Base-by-base conservation (phyloP, 2,888 invertebrate species). In the Noctuana brunneofusca region DNA sequence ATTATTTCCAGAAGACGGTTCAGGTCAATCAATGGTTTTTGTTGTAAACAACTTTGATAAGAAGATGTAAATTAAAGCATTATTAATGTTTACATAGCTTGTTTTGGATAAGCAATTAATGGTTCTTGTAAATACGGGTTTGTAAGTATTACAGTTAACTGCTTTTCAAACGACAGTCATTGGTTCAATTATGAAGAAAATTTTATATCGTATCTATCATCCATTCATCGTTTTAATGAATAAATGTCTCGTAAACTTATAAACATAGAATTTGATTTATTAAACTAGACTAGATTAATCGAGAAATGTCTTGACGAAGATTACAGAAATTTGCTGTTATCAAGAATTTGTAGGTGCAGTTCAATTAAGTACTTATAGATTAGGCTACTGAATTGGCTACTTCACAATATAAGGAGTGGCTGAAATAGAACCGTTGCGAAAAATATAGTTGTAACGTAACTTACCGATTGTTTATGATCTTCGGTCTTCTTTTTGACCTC, bases 1-100 rank as follows among this genome's bases (percentile, higher is more conserved):
- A 41, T 52, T 52, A 30, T 58, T 58, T 58, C 27, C 18, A 30
- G 50, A 52, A 52, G 27, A 58, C 52, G 50, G 50, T 58, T 32
- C 30, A 38, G 12, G 49, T 24, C 11, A 20, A 12, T 53, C 22
- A n/a, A 8, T 22, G 11, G 6, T 6, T 46, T 46, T 46, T 8
- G 11, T 20, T 46, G 46, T 20, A 11, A 20, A 46, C 20, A 41
- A 41, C 41, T 41, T 41, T 14, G n/a, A 14, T n/a, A 0, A 14
- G 6, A 14, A n/a, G 16, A n/a, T 4, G 4, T 4, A 41, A n/a
- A 11, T 35, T 35, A n/a, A 6, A 27, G 27, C 27, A 27, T 27
- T 27, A 8, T 0, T 27, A 27, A 27, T 27, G 27, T 27, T 27
- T 3, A 4, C 27, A 8, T 8, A 27, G 27, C 5, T 27, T 27